Evolutionary conservation across 2,888 invertebrate species (phyloP).

Genomic region (Conistra vaccinii): DNA sequence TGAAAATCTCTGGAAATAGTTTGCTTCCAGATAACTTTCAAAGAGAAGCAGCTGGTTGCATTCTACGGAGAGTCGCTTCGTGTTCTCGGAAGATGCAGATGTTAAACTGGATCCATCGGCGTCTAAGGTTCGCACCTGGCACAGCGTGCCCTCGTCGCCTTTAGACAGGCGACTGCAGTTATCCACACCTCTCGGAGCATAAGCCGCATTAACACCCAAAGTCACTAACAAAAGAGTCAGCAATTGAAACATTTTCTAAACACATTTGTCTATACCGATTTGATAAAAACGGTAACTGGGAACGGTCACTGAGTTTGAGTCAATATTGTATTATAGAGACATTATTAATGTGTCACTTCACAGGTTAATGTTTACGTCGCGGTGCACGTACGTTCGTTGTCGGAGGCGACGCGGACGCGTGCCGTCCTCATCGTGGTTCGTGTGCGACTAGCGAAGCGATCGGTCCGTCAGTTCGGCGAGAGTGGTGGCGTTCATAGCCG

Average conservation of each 20-base stretch:
- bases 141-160: constrained; percentile 91
- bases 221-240: constrained; percentile 89
- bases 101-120: constrained; percentile 92
- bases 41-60: constrained; percentile 95
- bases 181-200: constrained; percentile 85
- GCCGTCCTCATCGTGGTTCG: constrained; percentile 85
- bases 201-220: constrained; percentile 87
- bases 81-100: constrained; percentile 92
- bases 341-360: constrained; percentile 81
- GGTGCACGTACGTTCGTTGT: constrained; percentile 79
- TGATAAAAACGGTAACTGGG: constrained; percentile 70
- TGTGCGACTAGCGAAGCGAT: constrained; percentile 84
- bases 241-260: constrained; percentile 88
- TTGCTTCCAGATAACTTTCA: constrained; percentile 94
- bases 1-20: constrained; percentile 94
- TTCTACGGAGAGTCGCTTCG: constrained; percentile 93
- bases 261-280: constrained; percentile 84
- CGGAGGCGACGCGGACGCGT: constrained; percentile 82
- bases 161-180: constrained; percentile 82
- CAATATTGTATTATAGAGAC: constrained; percentile 70
- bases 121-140: constrained; percentile 93
- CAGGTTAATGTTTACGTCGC: constrained; percentile 87
- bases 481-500: constrained; percentile 83
- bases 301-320: constrained; percentile 76
- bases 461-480: constrained; percentile 80